phyloP scores from a whole-genome alignment of 2,888 invertebrate genomes.

The Cheilosia scutellata region DNA sequence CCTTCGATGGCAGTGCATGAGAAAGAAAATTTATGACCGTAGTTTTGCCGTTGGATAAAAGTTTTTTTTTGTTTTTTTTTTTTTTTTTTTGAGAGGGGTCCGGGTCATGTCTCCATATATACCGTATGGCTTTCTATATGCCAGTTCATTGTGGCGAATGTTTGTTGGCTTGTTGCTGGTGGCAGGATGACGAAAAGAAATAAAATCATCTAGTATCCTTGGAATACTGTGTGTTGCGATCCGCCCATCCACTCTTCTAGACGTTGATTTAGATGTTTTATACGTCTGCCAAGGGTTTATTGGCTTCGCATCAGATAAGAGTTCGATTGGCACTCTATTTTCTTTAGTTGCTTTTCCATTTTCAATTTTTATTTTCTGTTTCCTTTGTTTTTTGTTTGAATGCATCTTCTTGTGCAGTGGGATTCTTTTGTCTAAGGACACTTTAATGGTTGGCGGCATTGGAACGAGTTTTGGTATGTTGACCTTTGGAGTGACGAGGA shows the following conservation, averaged over 20 bases:
- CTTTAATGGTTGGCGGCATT: conserved; percentile 30
- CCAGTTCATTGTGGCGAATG: conserved; percentile 68
- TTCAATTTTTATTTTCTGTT: conserved; percentile 25
- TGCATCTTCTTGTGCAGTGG: conserved; percentile 46
- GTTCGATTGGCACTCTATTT: conserved; percentile 75
- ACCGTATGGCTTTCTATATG: conserved; percentile 27
- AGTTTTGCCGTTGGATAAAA: conserved; percentile 35
- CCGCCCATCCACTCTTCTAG: conserved; percentile 62
- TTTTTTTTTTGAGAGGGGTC: conserved; percentile 7
- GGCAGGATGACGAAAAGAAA: conserved; percentile 27
- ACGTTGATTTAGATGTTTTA: conserved; percentile 75
- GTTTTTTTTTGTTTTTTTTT: conserved; percentile 39
- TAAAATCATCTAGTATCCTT: conserved; percentile 47
- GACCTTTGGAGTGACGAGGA: conserved; percentile 52
- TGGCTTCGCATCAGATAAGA: conserved; percentile 76
- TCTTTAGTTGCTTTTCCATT: conserved; percentile 46
- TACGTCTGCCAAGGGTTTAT: conserved; percentile 75
- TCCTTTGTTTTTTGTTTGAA: conserved; percentile 50
- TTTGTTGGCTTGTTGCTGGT: conserved; percentile 40
- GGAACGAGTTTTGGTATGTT: conserved; percentile 52
- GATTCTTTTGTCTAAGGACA: conserved; percentile 42
- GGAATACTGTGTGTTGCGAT: neutral
- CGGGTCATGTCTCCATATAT: conserved; percentile 16
- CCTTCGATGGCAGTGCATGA: conserved; percentile 64
- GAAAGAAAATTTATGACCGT: conserved; percentile 64